Evolutionary conservation across 1,140 invertebrate genomes (phyloP).

Genomic region (Reticulitermes speratus): DNA sequence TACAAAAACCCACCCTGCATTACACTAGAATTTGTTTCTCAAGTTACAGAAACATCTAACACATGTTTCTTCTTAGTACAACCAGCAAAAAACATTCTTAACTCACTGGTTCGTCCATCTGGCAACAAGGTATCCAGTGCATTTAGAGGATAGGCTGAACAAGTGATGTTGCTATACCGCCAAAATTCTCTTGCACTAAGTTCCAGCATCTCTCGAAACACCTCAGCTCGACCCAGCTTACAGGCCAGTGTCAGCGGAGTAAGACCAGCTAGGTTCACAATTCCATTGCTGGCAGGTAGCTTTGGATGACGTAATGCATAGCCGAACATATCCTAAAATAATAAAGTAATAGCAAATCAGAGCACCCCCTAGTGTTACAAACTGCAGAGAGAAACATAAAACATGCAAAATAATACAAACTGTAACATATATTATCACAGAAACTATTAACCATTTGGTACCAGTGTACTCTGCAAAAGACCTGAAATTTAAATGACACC

Average conservation of each 20-base stretch:
- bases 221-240: constrained; percentile 90
- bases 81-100: background rate
- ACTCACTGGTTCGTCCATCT: constrained; percentile 90
- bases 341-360: constrained; percentile 28
- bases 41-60: too few species aligned
- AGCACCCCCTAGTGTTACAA: too few species aligned
- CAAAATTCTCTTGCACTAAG: constrained; percentile 94
- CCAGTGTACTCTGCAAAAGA: too few species aligned
- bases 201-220: constrained; percentile 98
- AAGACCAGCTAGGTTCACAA: constrained; percentile 83
- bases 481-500: too few species aligned
- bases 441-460: too few species aligned
- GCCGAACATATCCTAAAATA: constrained; percentile 91
- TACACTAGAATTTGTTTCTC: too few species aligned
- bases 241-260: constrained; percentile 95
- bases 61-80: background rate
- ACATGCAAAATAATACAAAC: too few species aligned
- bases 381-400: too few species aligned
- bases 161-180: constrained; percentile 99
- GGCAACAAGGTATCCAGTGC: constrained; percentile 93
- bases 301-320: constrained; percentile 94
- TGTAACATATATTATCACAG: too few species aligned
- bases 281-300: constrained; percentile 85
- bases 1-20: too few species aligned
- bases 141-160: constrained; percentile 94